These are phyloP conservation scores for Psammodynastes pulverulentus DNA, from an alignment of 2,113 vertebrate species.

Conservation along the genomic window DNA sequence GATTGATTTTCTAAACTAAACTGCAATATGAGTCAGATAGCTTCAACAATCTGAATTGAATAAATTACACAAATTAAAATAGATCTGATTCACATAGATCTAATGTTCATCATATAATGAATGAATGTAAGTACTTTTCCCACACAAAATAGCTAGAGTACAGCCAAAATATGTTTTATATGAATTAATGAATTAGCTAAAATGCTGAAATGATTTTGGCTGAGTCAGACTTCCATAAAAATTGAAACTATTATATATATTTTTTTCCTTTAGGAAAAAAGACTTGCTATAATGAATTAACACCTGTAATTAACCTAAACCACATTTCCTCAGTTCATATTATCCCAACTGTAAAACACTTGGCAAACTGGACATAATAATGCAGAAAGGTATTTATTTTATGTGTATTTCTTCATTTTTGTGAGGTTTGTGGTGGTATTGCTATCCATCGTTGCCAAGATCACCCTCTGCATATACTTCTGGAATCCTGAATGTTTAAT, in stretches of 20 bases:
- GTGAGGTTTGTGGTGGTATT: not conserved
- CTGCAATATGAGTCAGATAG: not conserved
- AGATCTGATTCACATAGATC: not conserved
- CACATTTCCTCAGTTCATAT: not conserved
- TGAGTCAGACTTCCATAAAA: not conserved
- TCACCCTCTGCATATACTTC: not conserved
- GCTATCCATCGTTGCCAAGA: not conserved
- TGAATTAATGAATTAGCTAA: not conserved
- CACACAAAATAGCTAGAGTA: not conserved
- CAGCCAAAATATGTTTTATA: not conserved
- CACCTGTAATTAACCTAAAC: not conserved
- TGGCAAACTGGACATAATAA: constrained; percentile 2
- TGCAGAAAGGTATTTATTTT: not conserved
- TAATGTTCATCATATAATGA: not conserved
- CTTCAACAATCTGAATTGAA: not conserved
- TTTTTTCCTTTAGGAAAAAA: not conserved
- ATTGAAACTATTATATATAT: not conserved
- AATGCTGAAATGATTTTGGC: not conserved
- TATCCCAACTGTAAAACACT: constrained; percentile 3
- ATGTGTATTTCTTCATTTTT: not conserved
- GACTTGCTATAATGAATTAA: not conserved
- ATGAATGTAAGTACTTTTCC: not conserved
- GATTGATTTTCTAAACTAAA: not conserved
- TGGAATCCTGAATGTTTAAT: not conserved
- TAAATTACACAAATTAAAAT: not conserved